Evolutionary conservation across 2,113 vertebrate species (phyloP), one percentile per base, ranked within the genome.

Genomic region (Labeo rohita): DNA sequence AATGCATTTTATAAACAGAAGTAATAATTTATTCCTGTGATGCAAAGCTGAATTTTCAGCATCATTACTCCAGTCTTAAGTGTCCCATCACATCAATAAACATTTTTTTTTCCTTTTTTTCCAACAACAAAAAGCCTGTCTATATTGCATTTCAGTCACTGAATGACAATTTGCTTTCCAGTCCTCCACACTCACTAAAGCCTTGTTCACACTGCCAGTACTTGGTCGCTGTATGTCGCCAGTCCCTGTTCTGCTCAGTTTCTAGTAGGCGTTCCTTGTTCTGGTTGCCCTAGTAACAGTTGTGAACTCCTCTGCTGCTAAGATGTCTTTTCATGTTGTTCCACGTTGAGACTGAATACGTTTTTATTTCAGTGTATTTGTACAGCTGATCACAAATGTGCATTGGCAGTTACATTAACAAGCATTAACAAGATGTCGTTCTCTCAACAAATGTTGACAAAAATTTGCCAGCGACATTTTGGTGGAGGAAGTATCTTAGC

Each of bases 221-320:
- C 9, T 47, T 4, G 18, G 39, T 74, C 39, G 15, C 74, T 77
- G 74, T 49, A 54, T 77, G 49, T 54, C 15, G 49, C 47, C 74
- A 77, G 45, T 36, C 49, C 15, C 50, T 36, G 9, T 49, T n/a
- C 21, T 21, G 8, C 74, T 52, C 49, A 52, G 47, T 77, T 50
- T 52, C 47, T 52, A 54, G 74, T 54, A 52, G 74, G 28, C 7
- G 45, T 52, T 52, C 28, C 49, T 76, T 76, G 0, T 52, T 28
- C 47, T 77, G 23, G 74, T 77, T 77, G 49, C 74, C 74, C 11
- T 54, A 77, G 74, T 54, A 77, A 77, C 74, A 54, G 74, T 77
- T 52, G 74, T 54, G 75, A 77, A 54, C 15, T 8, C 52, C 21
- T 75, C 28, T 28, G 28, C 75, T 54, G 50, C 75, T 36, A 50